Percentiles rank a stretch among this genome's conserved stretches.
Evolutionary conservation across 2,113 vertebrate species (phyloP).

Genomic region (Amblyornis subalaris): DNA sequence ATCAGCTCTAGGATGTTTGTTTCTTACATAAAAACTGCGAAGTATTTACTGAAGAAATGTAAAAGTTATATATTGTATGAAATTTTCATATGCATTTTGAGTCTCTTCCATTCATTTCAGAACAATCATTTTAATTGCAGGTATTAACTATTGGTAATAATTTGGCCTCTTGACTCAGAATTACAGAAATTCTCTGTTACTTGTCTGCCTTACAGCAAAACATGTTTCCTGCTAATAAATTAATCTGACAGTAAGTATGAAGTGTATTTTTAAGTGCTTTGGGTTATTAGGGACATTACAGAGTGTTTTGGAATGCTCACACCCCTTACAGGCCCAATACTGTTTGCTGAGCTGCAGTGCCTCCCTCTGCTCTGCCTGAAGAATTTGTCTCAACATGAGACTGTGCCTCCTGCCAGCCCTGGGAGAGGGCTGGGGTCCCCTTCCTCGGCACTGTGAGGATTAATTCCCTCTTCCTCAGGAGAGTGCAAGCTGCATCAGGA

Average conservation of each 20-base stretch:
- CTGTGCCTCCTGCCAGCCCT: not conserved
- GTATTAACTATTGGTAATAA: not conserved
- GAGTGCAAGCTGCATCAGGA: not conserved
- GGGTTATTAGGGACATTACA: not conserved
- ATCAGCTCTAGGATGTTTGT: not conserved
- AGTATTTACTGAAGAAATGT: not conserved
- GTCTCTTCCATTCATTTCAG: not conserved
- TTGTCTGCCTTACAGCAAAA: slow-evolving; percentile 38
- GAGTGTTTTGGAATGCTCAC: not conserved
- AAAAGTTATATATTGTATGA: not conserved
- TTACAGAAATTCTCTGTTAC: not conserved
- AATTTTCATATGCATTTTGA: not conserved
- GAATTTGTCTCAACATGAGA: not conserved
- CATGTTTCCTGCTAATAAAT: slow-evolving; percentile 46
- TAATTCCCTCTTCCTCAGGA: not conserved
- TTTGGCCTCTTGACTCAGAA: not conserved
- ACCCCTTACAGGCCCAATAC: fast-evolving
- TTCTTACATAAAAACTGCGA: not conserved
- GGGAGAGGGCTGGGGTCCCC: not conserved
- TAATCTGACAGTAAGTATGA: not conserved
- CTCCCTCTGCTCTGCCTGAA: not conserved
- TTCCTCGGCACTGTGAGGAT: fast-evolving
- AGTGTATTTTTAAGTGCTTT: not conserved
- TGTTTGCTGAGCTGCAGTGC: not conserved
- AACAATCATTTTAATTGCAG: not conserved